Evolutionary conservation across 1,140 invertebrate species (phyloP).

Genomic region (Pentalonia nigronervosa): DNA sequence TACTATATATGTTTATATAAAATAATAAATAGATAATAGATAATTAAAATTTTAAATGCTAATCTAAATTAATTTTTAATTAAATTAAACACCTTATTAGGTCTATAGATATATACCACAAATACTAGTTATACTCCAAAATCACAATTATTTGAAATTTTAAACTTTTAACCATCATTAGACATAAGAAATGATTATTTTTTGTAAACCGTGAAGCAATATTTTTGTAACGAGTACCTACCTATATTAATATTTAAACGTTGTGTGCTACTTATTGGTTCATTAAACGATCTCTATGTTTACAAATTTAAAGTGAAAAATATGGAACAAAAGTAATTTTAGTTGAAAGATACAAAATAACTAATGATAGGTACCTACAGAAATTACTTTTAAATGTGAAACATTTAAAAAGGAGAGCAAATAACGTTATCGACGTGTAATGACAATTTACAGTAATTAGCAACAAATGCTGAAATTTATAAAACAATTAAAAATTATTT

Average conservation of each 20-base stretch:
- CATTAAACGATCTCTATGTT: neutral
- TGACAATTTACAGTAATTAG: neutral
- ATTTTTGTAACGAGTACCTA: neutral
- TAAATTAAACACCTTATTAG: neutral
- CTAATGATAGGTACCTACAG: neutral
- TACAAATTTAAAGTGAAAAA: neutral
- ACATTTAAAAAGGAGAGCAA: neutral
- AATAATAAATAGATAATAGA: neutral
- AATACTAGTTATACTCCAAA: neutral
- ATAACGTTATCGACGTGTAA: neutral
- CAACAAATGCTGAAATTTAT: neutral
- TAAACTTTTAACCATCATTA: neutral
- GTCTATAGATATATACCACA: neutral
- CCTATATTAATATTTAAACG: neutral
- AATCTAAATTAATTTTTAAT: neutral
- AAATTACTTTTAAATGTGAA: neutral
- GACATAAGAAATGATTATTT: neutral
- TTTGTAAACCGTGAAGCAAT: neutral
- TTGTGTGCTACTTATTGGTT: neutral
- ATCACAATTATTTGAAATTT: neutral
- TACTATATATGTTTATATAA: neutral
- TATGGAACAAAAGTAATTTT: constrained; percentile 6
- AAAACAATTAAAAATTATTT: neutral
- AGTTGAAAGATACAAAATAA: neutral
- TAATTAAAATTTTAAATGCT: neutral